Conservation (phyloP, 2,113 vertebrate species). For the Phycodurus eques region DNA sequence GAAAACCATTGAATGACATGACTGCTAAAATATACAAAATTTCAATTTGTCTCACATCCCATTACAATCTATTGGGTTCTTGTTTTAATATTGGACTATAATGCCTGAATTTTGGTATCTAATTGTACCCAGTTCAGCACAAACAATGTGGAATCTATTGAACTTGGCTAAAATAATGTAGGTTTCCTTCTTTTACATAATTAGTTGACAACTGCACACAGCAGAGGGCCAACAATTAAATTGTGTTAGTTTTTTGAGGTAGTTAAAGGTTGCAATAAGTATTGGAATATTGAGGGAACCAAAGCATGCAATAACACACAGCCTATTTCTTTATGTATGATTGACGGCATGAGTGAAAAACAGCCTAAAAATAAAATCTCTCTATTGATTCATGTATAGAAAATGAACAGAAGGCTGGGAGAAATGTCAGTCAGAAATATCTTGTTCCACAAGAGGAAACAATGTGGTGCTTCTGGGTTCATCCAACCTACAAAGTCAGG, state of each 20-base stretch:
- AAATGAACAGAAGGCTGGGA: slow-evolving; percentile 1
- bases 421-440: slow-evolving; percentile 1
- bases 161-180: not conserved
- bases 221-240: not conserved
- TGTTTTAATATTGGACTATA: too few species aligned
- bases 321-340: slow-evolving; percentile 22
- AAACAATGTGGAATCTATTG: not conserved
- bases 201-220: not conserved
- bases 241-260: slow-evolving; percentile 11
- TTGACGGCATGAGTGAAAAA: slow-evolving; percentile 51
- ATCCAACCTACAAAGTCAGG: slow-evolving; percentile 12
- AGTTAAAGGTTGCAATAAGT: slow-evolving; percentile 36
- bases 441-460: slow-evolving; percentile 1
- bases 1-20: too few species aligned
- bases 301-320: slow-evolving; percentile 53
- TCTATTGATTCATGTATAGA: not conserved
- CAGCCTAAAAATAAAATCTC: not conserved
- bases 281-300: slow-evolving; percentile 25
- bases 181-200: not conserved
- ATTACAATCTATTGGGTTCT: too few species aligned
- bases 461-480: not conserved
- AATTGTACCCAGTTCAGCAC: not conserved
- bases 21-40: not conserved
- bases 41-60: too few species aligned
- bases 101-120: not conserved